Percentiles rank a stretch among this genome's conserved stretches.
Evolutionary conservation across 2,113 vertebrate genomes (phyloP).

Genomic region (Charina bottae): DNA sequence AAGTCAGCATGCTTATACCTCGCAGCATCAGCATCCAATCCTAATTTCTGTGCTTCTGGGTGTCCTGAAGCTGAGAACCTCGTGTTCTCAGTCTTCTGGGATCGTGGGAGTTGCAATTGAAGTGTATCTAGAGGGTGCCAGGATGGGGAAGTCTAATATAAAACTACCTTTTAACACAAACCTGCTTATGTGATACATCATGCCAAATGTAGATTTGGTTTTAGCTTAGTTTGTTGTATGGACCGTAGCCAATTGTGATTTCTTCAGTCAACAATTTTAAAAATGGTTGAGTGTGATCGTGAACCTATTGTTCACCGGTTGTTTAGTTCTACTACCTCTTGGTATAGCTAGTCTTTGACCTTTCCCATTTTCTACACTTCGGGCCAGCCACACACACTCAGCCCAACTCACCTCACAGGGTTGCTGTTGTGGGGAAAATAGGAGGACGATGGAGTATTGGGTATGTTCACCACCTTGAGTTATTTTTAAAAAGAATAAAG

Average conservation of each 20-base stretch:
- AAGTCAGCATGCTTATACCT: background rate
- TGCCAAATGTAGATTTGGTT: background rate
- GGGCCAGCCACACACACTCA: no score
- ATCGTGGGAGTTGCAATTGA: background rate
- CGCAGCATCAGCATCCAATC: background rate
- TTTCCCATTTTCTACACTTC: background rate
- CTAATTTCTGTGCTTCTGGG: background rate
- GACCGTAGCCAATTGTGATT: background rate
- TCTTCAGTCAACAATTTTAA: background rate
- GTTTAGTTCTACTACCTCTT: background rate
- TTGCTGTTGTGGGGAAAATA: no score
- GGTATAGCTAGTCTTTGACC: background rate
- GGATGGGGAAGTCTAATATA: background rate
- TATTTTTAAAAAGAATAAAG: no score
- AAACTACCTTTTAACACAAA: background rate
- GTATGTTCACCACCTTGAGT: no score
- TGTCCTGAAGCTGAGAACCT: background rate
- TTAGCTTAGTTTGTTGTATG: background rate
- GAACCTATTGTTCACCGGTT: background rate
- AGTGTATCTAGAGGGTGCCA: background rate
- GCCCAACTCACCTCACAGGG: no score
- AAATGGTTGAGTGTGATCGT: background rate
- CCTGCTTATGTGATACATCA: background rate
- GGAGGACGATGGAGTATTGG: no score
- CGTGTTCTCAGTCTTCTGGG: background rate